Base-by-base conservation (phyloP, 1,140 invertebrate species). In the Cyrtorhinus lividipennis region DNA sequence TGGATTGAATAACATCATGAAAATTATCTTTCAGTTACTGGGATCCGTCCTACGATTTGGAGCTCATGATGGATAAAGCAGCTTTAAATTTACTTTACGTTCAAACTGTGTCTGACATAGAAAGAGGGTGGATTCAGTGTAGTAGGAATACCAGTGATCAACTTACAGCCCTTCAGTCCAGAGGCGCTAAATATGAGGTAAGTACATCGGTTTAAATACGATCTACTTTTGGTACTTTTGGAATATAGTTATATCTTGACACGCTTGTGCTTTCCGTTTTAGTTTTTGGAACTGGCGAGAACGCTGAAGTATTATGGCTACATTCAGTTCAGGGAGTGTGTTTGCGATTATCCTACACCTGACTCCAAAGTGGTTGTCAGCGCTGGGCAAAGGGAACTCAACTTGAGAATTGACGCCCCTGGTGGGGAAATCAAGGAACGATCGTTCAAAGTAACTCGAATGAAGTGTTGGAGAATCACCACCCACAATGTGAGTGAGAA, bases 381-480 rank as follows among this genome's bases (percentile, higher is more conserved):
- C 56, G 83, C 87, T 71, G 90, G 90, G 38, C 84, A 84, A 72
- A 81, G 83, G 71, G 88, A 92, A 75, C 72, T 94, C 1, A 84
- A 81, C 71, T 80, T 92, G 66, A 78, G 83, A 62, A 75, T 78
- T 64, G 64, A 62, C 62, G 72, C 74, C 30, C 72, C 76, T 48
- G 73, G 71, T 23, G 73, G 75, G 56, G 75, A 80, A 67, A 73
- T 81, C 2, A 81, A 80, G 71, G 92, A 96, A 74, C 83, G 86
- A 15, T 78, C 80, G 69, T 97, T 95, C 72, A 90, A 92, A 76
- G 90, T 97, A 53, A 95, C 93, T 0, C 79, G 93, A 67, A 97
- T 98, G 86, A 81, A 89, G 66, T 95, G 93, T 69, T 98, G 95
- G 95, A 80, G 93, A 67, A 93, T 98, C n/a, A 94, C 88, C 23